These are phyloP conservation scores for Halocaridina rubra DNA, from an alignment of 2,888 invertebrate genomes.

Conservation along the genomic window DNA sequence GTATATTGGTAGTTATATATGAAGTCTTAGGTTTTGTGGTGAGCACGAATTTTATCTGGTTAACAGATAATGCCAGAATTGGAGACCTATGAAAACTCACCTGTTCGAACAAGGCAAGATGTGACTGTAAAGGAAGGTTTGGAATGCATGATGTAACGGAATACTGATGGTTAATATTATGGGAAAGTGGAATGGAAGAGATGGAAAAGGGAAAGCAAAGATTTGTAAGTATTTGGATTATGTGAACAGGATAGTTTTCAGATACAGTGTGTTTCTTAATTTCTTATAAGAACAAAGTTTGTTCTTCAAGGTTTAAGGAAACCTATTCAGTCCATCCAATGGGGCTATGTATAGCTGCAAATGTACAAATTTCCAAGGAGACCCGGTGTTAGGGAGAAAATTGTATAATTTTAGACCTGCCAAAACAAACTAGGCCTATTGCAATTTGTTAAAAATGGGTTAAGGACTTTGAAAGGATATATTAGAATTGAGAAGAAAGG, in stretches of 20 bases:
- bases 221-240: conserved; percentile 15
- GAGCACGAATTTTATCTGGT: conserved; percentile 42
- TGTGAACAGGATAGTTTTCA: neutral
- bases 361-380: too few relatives aligned
- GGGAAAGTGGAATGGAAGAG: conserved; percentile 23
- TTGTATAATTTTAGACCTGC: too few relatives aligned
- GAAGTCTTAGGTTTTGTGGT: too few relatives aligned
- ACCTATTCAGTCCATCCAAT: neutral
- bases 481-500: too few relatives aligned
- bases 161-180: conserved; percentile 20
- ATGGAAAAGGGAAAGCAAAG: conserved; percentile 25
- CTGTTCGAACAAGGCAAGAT: conserved; percentile 34
- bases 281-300: too few relatives aligned
- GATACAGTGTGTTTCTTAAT: too few relatives aligned
- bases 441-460: too few relatives aligned
- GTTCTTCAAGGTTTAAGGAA: neutral
- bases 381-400: too few relatives aligned
- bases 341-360: too few relatives aligned
- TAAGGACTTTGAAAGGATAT: too few relatives aligned
- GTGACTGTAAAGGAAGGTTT: conserved; percentile 43
- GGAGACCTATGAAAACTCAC: conserved; percentile 15
- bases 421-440: too few relatives aligned
- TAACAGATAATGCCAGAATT: conserved; percentile 22
- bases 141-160: conserved; percentile 20
- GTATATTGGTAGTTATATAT: too few relatives aligned